Base-by-base conservation (phyloP, 2,888 invertebrate genomes). In the Helleia helle region DNA sequence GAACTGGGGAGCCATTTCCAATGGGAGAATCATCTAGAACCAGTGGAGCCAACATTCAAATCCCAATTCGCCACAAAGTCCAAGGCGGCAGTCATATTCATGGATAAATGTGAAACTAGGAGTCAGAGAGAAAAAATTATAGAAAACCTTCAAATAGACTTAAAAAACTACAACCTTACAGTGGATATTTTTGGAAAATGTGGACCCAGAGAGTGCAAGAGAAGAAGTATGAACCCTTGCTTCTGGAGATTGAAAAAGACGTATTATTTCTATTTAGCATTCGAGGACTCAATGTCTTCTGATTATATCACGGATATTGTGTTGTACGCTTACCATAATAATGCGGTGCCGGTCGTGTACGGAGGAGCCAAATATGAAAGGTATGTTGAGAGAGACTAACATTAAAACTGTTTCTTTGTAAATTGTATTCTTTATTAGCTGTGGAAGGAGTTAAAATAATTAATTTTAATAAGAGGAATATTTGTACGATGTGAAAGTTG, bases 251-350 rank as follows among this genome's bases (percentile, higher is more conserved):
- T 86, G 13, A 85, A 77, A 51, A 73, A 74, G 31, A 74, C 87
- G 40, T 93, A 92, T 62, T 91, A 88, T 58, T 93, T 92, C 60
- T 92, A 92, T 55, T 65, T 92, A 29, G 86, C 88, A 1, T 88
- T 93, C 56, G 92, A 93, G 65, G 92, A 92, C 63, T 90, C 91
- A 7, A 73, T 91, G 44, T 89, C 91, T 50, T 60, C 59, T 84
- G 75, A 75, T 50, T 79, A 55, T 47, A 47, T 77, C 0, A 74
- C 73, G 0, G 50, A 56, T 9, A 47, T 88, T 53, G 87, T 92
- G 48, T 86, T 88, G 59, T 71, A 77, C 50, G 76, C 74, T 0
- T 73, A 83, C 49, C 77, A 88, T 41, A 86, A 88, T 64, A 81
- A 88, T 58, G 81, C 89, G 6, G 74, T 91, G 2, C 91, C 91